These are phyloP conservation scores for Dicyrtomina minuta DNA, from an alignment of 2,888 invertebrate species.

Conservation along the genomic window DNA sequence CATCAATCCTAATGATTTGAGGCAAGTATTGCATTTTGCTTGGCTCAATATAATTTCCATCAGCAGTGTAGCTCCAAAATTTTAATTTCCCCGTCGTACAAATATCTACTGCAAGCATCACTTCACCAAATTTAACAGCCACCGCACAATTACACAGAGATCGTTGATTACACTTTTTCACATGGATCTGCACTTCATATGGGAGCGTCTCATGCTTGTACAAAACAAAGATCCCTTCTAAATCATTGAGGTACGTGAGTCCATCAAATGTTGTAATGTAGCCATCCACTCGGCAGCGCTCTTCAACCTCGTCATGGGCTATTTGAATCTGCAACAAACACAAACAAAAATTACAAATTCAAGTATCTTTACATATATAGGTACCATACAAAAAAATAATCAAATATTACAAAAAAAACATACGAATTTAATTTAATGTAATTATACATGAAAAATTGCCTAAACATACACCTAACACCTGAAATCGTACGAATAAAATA, in stretches of 20 bases:
- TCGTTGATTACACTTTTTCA: conserved; percentile 47
- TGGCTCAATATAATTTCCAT: conserved; percentile 51
- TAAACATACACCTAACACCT: too few relatives aligned
- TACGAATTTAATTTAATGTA: not conserved
- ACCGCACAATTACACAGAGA: conserved; percentile 51
- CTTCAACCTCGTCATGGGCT: conserved; percentile 49
- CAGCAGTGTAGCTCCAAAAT: conserved; percentile 52
- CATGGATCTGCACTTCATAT: conserved; percentile 53
- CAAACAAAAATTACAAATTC: not conserved
- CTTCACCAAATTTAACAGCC: conserved; percentile 50
- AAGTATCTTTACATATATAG: not conserved
- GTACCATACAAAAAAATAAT: not conserved
- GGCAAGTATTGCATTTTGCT: conserved; percentile 49
- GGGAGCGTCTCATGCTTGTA: conserved; percentile 52
- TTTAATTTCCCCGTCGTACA: conserved; percentile 49
- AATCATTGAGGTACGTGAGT: conserved; percentile 44
- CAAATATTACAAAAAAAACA: not conserved
- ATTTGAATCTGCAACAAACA: conserved; percentile 46
- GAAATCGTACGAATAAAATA: too few relatives aligned
- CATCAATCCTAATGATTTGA: conserved; percentile 52
- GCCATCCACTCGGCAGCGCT: conserved; percentile 49
- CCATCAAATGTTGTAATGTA: conserved; percentile 53
- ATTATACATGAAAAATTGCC: not conserved
- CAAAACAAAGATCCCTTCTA: conserved; percentile 53
- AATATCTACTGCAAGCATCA: conserved; percentile 49